A percentile compares a stretch with the other conserved stretches of the same genome.
Conservation (phyloP, 2,797 vertebrate species). For the Pristis pectinata region DNA sequence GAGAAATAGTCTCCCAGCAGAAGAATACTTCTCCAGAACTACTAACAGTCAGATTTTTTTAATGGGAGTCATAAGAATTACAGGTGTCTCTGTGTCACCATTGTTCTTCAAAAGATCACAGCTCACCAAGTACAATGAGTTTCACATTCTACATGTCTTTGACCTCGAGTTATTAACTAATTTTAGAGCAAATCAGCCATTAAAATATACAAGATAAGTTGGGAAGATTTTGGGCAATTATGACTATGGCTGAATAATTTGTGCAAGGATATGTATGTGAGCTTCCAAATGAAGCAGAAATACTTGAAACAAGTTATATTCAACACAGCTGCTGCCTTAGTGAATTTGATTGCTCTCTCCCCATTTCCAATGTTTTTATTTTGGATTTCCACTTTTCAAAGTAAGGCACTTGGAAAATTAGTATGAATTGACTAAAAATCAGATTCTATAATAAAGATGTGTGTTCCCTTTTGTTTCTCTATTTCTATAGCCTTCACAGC, state of each 20-base stretch:
- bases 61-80: not conserved
- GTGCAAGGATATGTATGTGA: not conserved
- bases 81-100: not conserved
- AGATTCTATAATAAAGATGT: not conserved
- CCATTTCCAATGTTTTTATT: not conserved
- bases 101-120: not conserved
- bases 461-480: not conserved
- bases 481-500: not conserved
- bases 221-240: not conserved
- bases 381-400: not conserved
- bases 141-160: not conserved
- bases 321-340: not conserved
- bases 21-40: not conserved
- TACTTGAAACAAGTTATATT: not conserved
- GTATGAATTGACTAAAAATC: not conserved
- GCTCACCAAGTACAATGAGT: not conserved
- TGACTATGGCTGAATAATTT: not conserved
- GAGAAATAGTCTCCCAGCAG: not conserved
- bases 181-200: not conserved
- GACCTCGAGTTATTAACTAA: not conserved
- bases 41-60: not conserved
- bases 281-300: not conserved
- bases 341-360: not conserved
- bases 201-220: not conserved
- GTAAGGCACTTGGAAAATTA: not conserved